Evolutionary conservation across 2,888 invertebrate genomes (phyloP), one percentile per base, ranked within the genome.

Genomic region (Lasioglossum morio): DNA sequence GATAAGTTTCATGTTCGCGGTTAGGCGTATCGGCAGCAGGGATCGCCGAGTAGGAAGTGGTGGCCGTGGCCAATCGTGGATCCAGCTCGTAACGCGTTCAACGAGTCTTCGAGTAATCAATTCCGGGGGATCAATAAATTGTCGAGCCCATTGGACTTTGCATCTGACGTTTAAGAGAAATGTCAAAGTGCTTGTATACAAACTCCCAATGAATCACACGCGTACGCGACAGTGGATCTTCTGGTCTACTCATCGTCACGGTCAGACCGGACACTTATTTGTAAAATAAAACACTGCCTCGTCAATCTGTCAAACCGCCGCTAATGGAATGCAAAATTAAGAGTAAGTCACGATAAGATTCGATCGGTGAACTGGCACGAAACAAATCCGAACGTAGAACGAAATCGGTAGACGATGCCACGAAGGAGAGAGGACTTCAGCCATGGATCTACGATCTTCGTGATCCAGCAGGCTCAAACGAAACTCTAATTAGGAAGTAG

Each of bases 31-130:
- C 63, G 57, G 30, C n/a, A n/a, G 23, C 16, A 8, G 46, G 57
- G 34, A 48, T 30, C n/a, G 27, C 34, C 37, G 72, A 76, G 63
- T 77, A 77, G 79, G 85, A 84, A 79, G 70, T 74, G 63, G 66
- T 72, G 30, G 74, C 72, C 69, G 84, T 74, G 73, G 69, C 78
- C 57, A 85, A 84, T 84, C 60, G 40, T 73, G 37, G 57, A 77
- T 74, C 30, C 34, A 19, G 66, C 66, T n/a, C 53, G 60, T n/a
- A 72, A 57, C 81, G 72, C 73, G 77, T 72, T 74, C 69, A 69
- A 69, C n/a, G 66, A 66, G 43, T 46, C 19, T 66, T 30, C n/a
- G n/a, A 43, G 37, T n/a, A 82, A 81, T 82, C 81, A 82, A 72
- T 73, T 72, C 46, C 14, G 23, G 60, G 3, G 60, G 46, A 79